Evolutionary conservation across 2,113 vertebrate species (phyloP), one percentile per base, ranked within the genome.

Genomic region (Otolemur garnettii): DNA sequence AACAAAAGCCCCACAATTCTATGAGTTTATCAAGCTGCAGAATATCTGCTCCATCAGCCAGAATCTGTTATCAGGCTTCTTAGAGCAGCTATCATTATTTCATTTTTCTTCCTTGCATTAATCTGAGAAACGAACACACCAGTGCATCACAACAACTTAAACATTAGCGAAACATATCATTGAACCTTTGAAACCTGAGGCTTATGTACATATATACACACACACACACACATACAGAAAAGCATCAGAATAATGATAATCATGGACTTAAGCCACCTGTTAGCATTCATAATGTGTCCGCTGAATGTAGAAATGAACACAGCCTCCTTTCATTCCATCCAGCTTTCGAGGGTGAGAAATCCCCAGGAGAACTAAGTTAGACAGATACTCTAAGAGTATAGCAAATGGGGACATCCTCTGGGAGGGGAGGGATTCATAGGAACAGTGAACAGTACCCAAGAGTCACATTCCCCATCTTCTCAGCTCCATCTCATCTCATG

Each of bases 31-130:
- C 83, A 59, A 45, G 77, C 50, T 42, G 50, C 80, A 80, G 78
- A 82, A 12, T 79, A 89, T 91, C 94, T 30, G 87, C 86, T 91
- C 84, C 85, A 93, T 90, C 95, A 84, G 87, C 72, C 96, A 55
- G 96, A 68, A 89, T 90, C 91, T 64, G 91, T 83, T 87, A 87
- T 90, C 66, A 9, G 81, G 55, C 87, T 92, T 94, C 92, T 81
- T 3, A 7, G 30, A 94, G 84, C 33, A 80, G 71, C 81, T 24
- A 74, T 88, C 92, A 79, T 90, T n/a, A 90, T 74, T 90, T 85
- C 96, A 93, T 96, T 93, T 90, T 90, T 97, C 97, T 93, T 92
- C 72, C 96, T 92, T 90, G 87, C 92, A 64, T 90, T 75, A 78
- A 90, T 85, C 83, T 92, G 87, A 95, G 87, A 72, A 74, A 77